phyloP scores from a whole-genome alignment of 2,113 vertebrate species.

The Ictalurus furcatus region DNA sequence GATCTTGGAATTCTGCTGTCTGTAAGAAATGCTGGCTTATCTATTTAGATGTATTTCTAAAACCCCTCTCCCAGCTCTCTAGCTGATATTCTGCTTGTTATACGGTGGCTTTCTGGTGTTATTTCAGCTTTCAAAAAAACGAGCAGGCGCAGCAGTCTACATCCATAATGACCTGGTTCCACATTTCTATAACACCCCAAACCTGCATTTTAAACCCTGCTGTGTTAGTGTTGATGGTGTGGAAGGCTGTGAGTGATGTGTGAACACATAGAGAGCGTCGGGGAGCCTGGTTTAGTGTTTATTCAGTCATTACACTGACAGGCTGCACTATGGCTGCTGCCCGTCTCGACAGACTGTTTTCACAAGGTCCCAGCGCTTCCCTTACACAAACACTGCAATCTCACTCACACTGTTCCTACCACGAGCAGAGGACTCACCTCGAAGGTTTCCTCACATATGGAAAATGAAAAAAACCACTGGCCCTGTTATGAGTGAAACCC shows the following conservation, averaged over 20 bases:
- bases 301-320: slow-evolving; percentile 53
- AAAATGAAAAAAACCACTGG: slow-evolving; percentile 39
- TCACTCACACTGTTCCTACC: slow-evolving; percentile 25
- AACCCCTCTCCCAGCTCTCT: neutral
- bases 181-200: slow-evolving; percentile 16
- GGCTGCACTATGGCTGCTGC: slow-evolving; percentile 25
- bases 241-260: slow-evolving; percentile 40
- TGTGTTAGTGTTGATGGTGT: slow-evolving; percentile 25
- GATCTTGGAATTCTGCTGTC: neutral
- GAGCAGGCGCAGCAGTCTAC: neutral
- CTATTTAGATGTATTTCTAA: neutral
- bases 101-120: slow-evolving; percentile 7
- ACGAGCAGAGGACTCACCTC: slow-evolving; percentile 20
- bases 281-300: slow-evolving; percentile 56
- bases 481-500: slow-evolving; percentile 40
- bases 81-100: neutral
- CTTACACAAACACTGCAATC: slow-evolving; percentile 50
- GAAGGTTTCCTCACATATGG: slow-evolving; percentile 18
- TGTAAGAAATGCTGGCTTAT: slow-evolving; percentile 18
- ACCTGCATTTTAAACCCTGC: slow-evolving; percentile 32
- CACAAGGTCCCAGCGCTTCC: slow-evolving; percentile 44
- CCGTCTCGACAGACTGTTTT: slow-evolving; percentile 50
- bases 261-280: slow-evolving; percentile 36
- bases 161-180: slow-evolving; percentile 22
- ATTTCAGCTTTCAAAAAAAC: slow-evolving; percentile 30